Evolutionary conservation across 2,888 invertebrate genomes (phyloP), one percentile per base, ranked within the genome.

Genomic region (Sesia apiformis): DNA sequence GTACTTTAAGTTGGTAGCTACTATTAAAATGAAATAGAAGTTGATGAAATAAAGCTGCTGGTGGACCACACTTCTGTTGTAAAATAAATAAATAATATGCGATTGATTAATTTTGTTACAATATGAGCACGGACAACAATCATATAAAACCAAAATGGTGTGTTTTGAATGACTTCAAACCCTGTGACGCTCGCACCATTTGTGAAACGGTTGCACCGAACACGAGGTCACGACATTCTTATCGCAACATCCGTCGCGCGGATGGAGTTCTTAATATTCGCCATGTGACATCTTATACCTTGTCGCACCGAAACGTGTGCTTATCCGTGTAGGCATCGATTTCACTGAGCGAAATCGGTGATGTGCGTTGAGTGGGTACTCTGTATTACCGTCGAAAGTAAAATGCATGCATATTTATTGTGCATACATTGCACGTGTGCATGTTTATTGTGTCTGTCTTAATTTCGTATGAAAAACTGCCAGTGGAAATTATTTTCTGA

Each of bases 251-350:
- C 72, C 70, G 70, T 74, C 72, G 60, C 61, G 53, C 57, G 68
- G 60, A 73, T 72, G 62, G 65, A 74, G 71, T 68, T 68, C 75
- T 79, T 78, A 75, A 73, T 76, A 77, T 76, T 70, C 74, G 56
- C 60, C 53, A 60, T 60, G 70, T 63, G 67, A 65, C 69, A 65
- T 65, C 60, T 40, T 50, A 7, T 60, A 65, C 70, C 75, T 74
- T 73, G 75, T 70, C 67, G 65, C 64, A 62, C 67, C 69, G 63
- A 60, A 61, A 53, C 58, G n/a, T 40, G 7, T 40, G 59, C 58
- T 69, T 72, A 70, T 72, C 66, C 58, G 58, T 43, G 51, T 52
- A 56, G 61, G 60, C 65, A 70, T 63, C 68, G 65, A 68, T 74
- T 72, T 71, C 71, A 61, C 67, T 59, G 58, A 59, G 69, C 59